Evolutionary conservation across 2,797 vertebrate genomes (phyloP), one percentile per base, ranked within the genome.

Genomic region (Jordanella pulchra): DNA sequence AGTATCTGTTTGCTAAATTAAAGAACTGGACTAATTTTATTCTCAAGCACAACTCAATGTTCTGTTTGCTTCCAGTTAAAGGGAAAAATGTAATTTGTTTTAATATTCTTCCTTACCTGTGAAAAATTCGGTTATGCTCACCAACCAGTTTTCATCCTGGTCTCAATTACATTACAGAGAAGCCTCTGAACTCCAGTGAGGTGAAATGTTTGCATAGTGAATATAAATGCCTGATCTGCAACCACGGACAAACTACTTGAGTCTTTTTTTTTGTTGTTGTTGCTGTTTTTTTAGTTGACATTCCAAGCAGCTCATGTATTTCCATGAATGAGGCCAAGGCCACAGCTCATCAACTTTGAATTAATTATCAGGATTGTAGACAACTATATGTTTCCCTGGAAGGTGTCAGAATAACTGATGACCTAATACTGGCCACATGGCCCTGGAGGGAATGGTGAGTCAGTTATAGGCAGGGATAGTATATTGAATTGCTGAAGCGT

Each of bases 321-420:
- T 86, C 79, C 75, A 74, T 81, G 78, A 86, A 83, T 23, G 77
- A 88, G 32, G 69, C 76, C 79, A 72, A 83, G 84, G 87, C 86
- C 70, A 45, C 80, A 72, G 75, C 88, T 77, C 73, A 76, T 90
- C 85, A 82, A 86, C 80, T 89, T 80, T 87, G 89, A 89, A 92
- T 89, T 89, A 84, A 90, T 91, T 87, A 92, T 90, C 88, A 91
- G 86, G 87, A 90, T 88, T 85, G 83, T 87, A 83, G 88, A 89
- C 66, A 67, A 65, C 69, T 89, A 89, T 81, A 87, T n/a, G 77
- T 89, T 90, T 90, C 87, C 89, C 78, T 89, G 84, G 76, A 55
- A 69, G 82, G 83, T 84, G 86, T 84, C 90, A 91, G 77, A 82
- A 87, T 92, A 92, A 91, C 65, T 85, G 89, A 90, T 92, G 86